phyloP scores from a whole-genome alignment of 2,797 vertebrate genomes.

The Poeciliopsis paucimaculata region DNA sequence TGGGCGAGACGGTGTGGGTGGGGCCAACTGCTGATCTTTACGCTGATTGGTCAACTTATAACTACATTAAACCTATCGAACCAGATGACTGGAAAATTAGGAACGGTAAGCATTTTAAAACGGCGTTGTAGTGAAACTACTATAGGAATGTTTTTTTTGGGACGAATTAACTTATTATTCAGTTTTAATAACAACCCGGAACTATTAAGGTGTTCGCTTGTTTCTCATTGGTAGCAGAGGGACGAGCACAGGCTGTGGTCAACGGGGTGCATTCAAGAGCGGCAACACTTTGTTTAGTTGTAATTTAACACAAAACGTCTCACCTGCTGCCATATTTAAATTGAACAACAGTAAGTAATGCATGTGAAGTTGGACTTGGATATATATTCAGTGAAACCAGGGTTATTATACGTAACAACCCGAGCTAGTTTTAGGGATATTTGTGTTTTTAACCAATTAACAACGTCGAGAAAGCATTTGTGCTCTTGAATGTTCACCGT shows the following conservation, averaged over 20 bases:
- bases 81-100: neutral
- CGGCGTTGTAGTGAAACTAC: too few species aligned
- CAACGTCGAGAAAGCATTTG: neutral
- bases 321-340: neutral
- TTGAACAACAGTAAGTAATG: neutral
- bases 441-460: neutral
- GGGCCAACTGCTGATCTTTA: neutral
- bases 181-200: neutral
- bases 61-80: neutral
- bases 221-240: neutral
- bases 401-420: neutral
- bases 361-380: neutral
- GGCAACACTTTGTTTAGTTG: neutral
- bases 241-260: neutral
- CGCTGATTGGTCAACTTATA: neutral
- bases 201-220: neutral
- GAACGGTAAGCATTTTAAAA: neutral
- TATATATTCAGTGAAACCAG: neutral
- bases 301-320: neutral
- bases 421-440: too few species aligned
- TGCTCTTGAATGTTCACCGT: neutral
- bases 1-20: constrained; percentile 11
- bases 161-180: neutral
- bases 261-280: neutral
- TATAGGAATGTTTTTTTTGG: neutral